Conservation (phyloP, 2,888 invertebrate species). For the Beris chalybata region DNA sequence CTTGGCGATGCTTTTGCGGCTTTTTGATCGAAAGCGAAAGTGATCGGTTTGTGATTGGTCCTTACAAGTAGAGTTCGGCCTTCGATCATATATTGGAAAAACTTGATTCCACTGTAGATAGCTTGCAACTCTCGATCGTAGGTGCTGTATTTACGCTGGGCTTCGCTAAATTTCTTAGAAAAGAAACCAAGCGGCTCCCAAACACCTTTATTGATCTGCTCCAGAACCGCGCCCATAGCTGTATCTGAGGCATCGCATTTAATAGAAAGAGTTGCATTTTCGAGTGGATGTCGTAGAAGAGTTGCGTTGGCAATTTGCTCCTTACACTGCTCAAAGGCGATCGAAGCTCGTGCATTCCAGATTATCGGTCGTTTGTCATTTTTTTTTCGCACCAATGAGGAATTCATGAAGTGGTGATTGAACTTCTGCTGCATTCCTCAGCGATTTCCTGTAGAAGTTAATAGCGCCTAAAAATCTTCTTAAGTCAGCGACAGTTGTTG, state of each 20-base stretch:
- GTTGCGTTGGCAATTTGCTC: background rate
- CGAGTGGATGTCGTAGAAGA: no score
- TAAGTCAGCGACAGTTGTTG: no score
- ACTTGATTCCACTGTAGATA: background rate
- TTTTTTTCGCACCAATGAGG: background rate
- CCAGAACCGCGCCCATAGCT: slow-evolving; percentile 3
- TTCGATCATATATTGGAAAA: background rate
- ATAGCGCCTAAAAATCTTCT: no score
- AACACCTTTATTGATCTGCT: background rate
- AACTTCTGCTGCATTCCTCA: no score
- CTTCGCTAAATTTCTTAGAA: slow-evolving; percentile 1
- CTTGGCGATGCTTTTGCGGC: slow-evolving; percentile 44
- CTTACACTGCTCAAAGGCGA: background rate
- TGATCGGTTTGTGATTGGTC: background rate
- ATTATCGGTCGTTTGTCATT: background rate
- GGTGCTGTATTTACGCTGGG: background rate
- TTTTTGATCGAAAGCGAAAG: background rate
- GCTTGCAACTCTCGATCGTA: background rate
- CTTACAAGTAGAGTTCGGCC: background rate
- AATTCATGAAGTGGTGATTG: no score
- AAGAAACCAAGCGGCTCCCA: slow-evolving; percentile 11
- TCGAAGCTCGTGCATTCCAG: background rate
- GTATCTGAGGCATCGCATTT: slow-evolving; percentile 5
- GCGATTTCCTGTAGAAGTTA: no score
- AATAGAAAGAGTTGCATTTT: background rate